These are phyloP conservation scores for Drosophila ustulata DNA, from an alignment of 2,888 invertebrate species.

Conservation along the genomic window DNA sequence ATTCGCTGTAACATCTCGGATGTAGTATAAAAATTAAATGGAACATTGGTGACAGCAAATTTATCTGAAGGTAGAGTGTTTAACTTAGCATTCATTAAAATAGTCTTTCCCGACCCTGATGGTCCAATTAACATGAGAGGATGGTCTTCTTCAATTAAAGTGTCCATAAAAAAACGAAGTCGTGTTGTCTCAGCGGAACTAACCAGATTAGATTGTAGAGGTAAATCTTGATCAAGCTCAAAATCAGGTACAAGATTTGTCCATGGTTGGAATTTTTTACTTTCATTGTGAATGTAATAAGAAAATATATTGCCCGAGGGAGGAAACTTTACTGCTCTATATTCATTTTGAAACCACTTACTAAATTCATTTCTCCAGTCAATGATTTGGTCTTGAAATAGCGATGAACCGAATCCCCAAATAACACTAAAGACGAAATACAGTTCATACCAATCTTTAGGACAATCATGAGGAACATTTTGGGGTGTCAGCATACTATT, in stretches of 20 bases:
- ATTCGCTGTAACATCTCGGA: conserved; percentile 96
- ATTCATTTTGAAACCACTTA: conserved; percentile 97
- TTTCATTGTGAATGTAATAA: conserved; percentile 94
- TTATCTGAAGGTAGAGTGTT: conserved; percentile 89
- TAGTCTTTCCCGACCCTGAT: conserved; percentile 96
- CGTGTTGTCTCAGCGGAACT: conserved; percentile 96
- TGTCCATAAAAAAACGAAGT: conserved; percentile 94
- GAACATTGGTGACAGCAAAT: conserved; percentile 94
- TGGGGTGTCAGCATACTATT: conserved; percentile 93
- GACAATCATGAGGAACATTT: conserved; percentile 94
- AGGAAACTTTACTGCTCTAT: conserved; percentile 96
- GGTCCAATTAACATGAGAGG: conserved; percentile 96
- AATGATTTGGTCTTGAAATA: conserved; percentile 95
- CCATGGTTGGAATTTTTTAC: conserved; percentile 95
- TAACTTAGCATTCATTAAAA: conserved; percentile 94
- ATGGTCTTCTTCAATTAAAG: conserved; percentile 90
- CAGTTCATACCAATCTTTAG: conserved; percentile 96
- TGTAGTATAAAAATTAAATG: conserved; percentile 97
- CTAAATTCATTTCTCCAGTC: conserved; percentile 98
- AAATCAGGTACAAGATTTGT: conserved; percentile 91
- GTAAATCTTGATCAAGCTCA: conserved; percentile 94
- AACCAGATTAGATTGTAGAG: conserved; percentile 91
- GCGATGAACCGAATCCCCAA: conserved; percentile 97
- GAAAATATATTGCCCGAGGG: conserved; percentile 93
- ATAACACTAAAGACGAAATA: conserved; percentile 96